These are phyloP conservation scores for Phaetusa simplex DNA, from an alignment of 2,113 vertebrate species.

Conservation along the genomic window DNA sequence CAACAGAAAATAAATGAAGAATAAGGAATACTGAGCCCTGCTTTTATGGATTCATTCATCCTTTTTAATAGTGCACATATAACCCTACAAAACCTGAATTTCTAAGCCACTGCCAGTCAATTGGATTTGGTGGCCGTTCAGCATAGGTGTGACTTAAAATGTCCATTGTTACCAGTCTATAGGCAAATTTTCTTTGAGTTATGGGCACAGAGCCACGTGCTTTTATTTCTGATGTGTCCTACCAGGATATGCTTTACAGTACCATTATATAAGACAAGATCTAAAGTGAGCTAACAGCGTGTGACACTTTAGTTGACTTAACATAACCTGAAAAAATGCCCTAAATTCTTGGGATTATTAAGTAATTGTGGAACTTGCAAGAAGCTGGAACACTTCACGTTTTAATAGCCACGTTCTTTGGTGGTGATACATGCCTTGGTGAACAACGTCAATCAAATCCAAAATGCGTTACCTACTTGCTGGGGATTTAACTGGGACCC, in stretches of 20 bases:
- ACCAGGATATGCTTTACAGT: background rate
- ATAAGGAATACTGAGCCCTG: background rate
- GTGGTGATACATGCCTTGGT: background rate
- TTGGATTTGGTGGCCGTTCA: background rate
- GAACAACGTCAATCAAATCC: background rate
- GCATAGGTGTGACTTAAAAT: background rate
- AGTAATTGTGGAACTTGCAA: background rate
- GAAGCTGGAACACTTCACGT: background rate
- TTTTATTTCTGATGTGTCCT: background rate
- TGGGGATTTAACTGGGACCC: background rate
- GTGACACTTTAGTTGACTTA: background rate
- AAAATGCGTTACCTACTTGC: background rate
- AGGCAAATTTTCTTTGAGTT: background rate
- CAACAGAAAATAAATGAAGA: background rate
- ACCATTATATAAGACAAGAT: background rate
- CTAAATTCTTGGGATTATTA: background rate
- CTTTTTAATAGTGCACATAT: background rate
- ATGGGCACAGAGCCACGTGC: background rate
- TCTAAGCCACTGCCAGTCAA: background rate
- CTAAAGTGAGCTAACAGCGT: background rate
- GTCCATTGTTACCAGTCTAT: background rate
- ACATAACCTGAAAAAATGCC: constrained; percentile 8
- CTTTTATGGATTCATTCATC: background rate
- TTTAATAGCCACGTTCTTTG: background rate
- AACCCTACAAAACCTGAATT: background rate